Evolutionary conservation across 2,888 invertebrate species (phyloP), one percentile per base, ranked within the genome.

Genomic region (Rhabditoides inermis): DNA sequence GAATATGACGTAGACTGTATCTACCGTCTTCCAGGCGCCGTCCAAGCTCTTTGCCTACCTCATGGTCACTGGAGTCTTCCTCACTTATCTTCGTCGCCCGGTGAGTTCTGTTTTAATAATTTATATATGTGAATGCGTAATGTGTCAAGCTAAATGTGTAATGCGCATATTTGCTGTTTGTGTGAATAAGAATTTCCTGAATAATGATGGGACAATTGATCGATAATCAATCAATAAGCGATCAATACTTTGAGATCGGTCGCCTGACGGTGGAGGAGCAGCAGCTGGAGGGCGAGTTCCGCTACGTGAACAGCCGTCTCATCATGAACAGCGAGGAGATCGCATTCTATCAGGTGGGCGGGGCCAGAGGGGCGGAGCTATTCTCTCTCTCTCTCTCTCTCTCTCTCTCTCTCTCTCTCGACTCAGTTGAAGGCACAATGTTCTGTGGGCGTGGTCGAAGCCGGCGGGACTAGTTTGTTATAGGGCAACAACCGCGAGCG

Each of bases 321-420:
- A 95, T 98, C 56, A 91, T 92, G 0, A 92, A 95, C 78, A 88
- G 92, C 0, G 95, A 98, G 79, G 98, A 98, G 79, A 84, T 91
- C 39, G 83, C 83, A 2, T 84, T 84, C 72, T 84, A 83, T 66
- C 81, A 82, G 65, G 69, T 64, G 27, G 2, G 10, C n/a, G 30
- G 27, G 5, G 12, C 37, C 39, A 26, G 2, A 12, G 18, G 23
- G 23, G 15, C 4, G 7, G 36, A 6, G n/a, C 23, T 10, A 27
- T 15, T 32, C 32, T 32, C 15, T 32, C 32, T 32, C 10, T 12
- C 15, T 32, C 15, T 12, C 32, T 32, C 10, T 7, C 28, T 46
- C 2, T 2, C n/a, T 40, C 27, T n/a, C n/a, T n/a, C n/a, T n/a
- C n/a, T n/a, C n/a, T n/a, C n/a, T n/a, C n/a, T n/a, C n/a, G n/a